Conservation (phyloP, 2,888 invertebrate species). For the Zele albiditarsus region DNA sequence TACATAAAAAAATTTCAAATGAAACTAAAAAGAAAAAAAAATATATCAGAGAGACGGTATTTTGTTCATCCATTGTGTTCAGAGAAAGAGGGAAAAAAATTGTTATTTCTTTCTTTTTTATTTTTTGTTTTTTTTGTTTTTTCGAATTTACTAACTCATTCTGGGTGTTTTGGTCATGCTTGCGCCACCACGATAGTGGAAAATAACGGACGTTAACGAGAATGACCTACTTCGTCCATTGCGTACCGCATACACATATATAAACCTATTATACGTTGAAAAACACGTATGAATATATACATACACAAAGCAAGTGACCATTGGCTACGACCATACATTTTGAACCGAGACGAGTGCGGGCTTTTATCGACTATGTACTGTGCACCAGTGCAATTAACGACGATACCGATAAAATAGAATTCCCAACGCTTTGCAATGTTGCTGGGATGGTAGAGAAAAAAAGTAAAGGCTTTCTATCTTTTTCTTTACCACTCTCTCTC, state of each 20-base stretch:
- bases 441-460: background rate
- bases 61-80: too few species aligned
- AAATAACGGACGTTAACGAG: constrained; percentile 62
- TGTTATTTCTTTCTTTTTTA: too few species aligned
- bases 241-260: constrained; percentile 32
- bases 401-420: constrained; percentile 55
- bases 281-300: constrained; percentile 28
- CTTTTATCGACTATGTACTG: constrained; percentile 53
- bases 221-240: constrained; percentile 59
- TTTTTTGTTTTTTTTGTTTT: constrained; percentile 7
- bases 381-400: constrained; percentile 53
- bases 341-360: constrained; percentile 50
- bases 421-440: constrained; percentile 41
- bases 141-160: background rate
- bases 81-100: too few species aligned
- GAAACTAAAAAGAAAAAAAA: too few species aligned
- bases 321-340: constrained; percentile 42
- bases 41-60: too few species aligned
- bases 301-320: constrained; percentile 37
- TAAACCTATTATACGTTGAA: constrained; percentile 26
- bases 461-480: constrained; percentile 20
- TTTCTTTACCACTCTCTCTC: too few species aligned
- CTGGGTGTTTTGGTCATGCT: background rate
- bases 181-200: constrained; percentile 41
- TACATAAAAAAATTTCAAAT: too few species aligned